Evolutionary conservation across 2,888 invertebrate species (phyloP), one percentile per base, ranked within the genome.

Genomic region (Frankliniella intonsa): DNA sequence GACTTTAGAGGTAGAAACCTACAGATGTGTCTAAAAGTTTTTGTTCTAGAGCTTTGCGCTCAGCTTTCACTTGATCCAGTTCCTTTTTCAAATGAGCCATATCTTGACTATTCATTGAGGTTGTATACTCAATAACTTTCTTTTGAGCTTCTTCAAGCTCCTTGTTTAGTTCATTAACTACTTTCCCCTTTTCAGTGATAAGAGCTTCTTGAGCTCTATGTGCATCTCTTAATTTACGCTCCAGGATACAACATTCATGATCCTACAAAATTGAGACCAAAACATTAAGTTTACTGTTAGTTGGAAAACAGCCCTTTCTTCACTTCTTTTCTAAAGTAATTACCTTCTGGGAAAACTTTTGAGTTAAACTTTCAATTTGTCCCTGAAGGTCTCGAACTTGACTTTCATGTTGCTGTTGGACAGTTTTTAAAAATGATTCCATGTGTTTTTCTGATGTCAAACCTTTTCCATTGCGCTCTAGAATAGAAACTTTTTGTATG

Each of bases 231-330:
- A 76, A 12, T 76, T 76, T 76, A 12, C 25, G 69, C 12, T 76
- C 69, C 69, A 76, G 25, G 12, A 76, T 10, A 25, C 69, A 76
- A 76, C 69, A 76, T 76, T 76, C 69, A 76, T 76, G 22, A 25
- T 76, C 69, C 69, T 76, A 22, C 69, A 76, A 12, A 22, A 25
- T 12, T 25, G 2, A 22, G 22, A n/a, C 9, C 25, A 10, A 25
- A 12, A 7, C 17, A 76, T 25, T 25, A 12, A 76, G 22, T 22
- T 22, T 2, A 25, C 12, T n/a, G 25, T 19, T 17, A 14, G 14
- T 14, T 7, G 19, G 7, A 62, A 17, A 62, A 7, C 1, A 17
- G 62, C 7, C 17, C 7, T 62, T 7, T 19, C 2, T 55, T 7
- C 8, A 76, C 12, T 76, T 5, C 19, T 69, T 9, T 12, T 76